Conservation (phyloP, 2,113 vertebrate genomes). For the human (Homo sapiens) region DNA sequence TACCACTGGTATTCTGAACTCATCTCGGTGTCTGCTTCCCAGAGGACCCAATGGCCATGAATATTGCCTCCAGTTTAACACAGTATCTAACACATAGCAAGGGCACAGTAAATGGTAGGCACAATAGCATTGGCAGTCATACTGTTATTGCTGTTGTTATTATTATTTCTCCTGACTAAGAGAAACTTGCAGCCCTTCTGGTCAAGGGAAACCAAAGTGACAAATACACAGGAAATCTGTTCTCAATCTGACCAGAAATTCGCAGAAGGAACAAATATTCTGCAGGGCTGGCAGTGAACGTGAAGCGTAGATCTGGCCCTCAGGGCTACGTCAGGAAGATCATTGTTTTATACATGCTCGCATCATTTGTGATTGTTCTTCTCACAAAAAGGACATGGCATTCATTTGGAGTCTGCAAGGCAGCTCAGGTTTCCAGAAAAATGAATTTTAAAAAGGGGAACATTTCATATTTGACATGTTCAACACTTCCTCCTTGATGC, state of each 20-base stretch:
- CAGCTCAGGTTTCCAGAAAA: not conserved
- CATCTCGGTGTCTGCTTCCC: not conserved
- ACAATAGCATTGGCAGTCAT: not conserved
- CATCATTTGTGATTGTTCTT: not conserved
- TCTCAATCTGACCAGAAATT: not conserved
- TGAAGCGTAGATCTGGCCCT: not conserved
- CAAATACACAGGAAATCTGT: not conserved
- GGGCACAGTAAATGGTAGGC: not conserved
- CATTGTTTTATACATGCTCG: not conserved
- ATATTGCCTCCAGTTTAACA: not conserved
- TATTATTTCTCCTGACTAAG: not conserved
- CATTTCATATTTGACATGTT: not conserved
- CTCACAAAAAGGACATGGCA: not conserved
- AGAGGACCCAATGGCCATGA: not conserved
- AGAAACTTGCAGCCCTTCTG: not conserved
- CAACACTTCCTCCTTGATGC: not conserved
- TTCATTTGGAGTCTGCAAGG: not conserved
- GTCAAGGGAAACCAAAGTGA: not conserved
- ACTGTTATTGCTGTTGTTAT: not conserved
- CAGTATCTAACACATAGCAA: not conserved
- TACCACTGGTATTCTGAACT: not conserved
- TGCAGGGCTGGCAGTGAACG: not conserved
- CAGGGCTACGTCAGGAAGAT: not conserved
- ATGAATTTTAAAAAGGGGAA: conserved; percentile 2
- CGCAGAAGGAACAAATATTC: not conserved